Evolutionary conservation across 2,888 invertebrate genomes (phyloP).

Genomic region (Cynaeus angustus): DNA sequence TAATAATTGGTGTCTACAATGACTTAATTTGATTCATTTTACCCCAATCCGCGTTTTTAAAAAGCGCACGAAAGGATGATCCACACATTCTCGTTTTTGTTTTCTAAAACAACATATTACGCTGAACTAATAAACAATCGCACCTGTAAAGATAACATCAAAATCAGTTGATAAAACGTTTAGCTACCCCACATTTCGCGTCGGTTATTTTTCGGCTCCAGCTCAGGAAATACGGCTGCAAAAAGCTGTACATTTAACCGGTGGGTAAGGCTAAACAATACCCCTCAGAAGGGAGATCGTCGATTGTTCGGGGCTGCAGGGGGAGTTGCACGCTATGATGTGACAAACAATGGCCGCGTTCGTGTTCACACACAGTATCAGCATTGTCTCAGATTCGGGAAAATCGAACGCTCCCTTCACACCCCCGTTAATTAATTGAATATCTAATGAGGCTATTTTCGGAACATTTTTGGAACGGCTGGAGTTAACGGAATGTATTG

Average conservation of each 20-base stretch:
- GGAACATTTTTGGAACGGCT: constrained; percentile 45
- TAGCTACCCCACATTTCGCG: constrained; percentile 12
- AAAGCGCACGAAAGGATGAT: not conserved
- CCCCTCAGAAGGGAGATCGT: constrained; percentile 31
- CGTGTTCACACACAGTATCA: constrained; percentile 27
- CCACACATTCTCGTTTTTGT: constrained; percentile 23
- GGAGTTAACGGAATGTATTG: constrained; percentile 58
- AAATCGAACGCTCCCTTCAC: constrained; percentile 16
- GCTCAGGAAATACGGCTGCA: constrained; percentile 20
- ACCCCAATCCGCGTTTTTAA: too few species aligned
- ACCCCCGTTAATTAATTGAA: constrained; percentile 28
- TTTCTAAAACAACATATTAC: constrained; percentile 32
- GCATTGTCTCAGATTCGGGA: constrained; percentile 17
- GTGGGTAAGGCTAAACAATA: constrained; percentile 40
- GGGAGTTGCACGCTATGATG: constrained; percentile 29
- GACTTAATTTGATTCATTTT: too few species aligned
- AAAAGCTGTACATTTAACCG: constrained; percentile 39
- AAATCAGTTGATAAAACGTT: constrained; percentile 23
- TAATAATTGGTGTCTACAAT: too few species aligned
- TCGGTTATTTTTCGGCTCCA: constrained; percentile 33
- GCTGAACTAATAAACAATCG: constrained; percentile 18
- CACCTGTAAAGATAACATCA: constrained; percentile 37
- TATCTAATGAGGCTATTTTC: constrained; percentile 23
- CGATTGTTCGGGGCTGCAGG: constrained; percentile 25
- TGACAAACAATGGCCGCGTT: constrained; percentile 38